Evolutionary conservation across 1,140 invertebrate species (phyloP), one percentile per base, ranked within the genome.

Genomic region (Drosophila burlai): DNA sequence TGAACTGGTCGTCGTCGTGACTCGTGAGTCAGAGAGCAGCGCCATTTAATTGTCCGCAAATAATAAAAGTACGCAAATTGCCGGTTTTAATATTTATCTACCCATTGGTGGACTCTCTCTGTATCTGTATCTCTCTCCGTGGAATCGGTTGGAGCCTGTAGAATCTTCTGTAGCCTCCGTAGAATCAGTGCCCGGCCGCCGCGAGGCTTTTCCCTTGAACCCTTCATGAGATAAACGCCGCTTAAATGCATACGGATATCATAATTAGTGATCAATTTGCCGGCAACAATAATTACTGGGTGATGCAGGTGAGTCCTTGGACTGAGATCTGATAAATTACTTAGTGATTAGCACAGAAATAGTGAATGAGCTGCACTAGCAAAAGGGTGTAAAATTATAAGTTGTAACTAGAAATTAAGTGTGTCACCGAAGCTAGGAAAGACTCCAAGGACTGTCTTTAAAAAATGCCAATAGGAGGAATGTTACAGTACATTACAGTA

Each of bases 191-290:
- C 42, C 64, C 34, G 59, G 31, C 15, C 36, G 50, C 63, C 68
- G 50, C 61, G 18, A 66, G 64, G 63, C 67, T 18, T 36, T 55
- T 36, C 46, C 63, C 67, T 63, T 68, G 43, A 18, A 46, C 59
- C 46, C 50, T 84, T 66, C 87, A 71, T 76, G 76, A 66, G 38
- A 77, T 77, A 66, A 91, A 86, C 85, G 89, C 81, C 76, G 76
- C 85, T 77, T 92, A 92, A 92, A 92, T 92, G 92, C 92, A 93
- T 93, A 93, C 91, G 92, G 92, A 93, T 93, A 93, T 93, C 65
- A 91, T 92, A 86, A 92, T 93, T 81, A 90, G 92, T 76, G 92
- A 93, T 83, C 92, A 92, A 76, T 92, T 93, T 90, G 82, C 86
- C 86, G 77, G 78, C 91, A 92, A 85, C 91, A 92, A 92, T 55